Evolutionary conservation across 2,797 vertebrate genomes (phyloP), one percentile per base, ranked within the genome.

Genomic region (Acipenser oxyrinchus): DNA sequence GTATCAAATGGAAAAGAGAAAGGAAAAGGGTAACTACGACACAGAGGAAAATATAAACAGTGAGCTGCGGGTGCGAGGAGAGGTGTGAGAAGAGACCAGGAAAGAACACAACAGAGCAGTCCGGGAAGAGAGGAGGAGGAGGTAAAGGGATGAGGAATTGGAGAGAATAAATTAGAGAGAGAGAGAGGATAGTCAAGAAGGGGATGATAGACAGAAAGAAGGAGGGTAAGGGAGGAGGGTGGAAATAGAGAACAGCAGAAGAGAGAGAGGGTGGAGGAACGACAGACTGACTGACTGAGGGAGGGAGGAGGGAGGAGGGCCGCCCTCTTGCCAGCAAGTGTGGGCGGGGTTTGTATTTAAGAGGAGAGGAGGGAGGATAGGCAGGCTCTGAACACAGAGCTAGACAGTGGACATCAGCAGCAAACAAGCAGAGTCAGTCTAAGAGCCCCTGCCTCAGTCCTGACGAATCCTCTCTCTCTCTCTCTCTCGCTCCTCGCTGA

Each of bases 281-380:
- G 63, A 58, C 13, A 70, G 55, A 66, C 13, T 63, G 23, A 65
- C 15, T 49, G 69, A 64, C 68, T 50, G 66, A 6, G 50, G 49
- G n/a, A 51, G 52, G 6, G 73, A 77, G 83, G 77, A 77, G 79
- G 60, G 64, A 52, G 64, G 52, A 52, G 69, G 62, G 62, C 80
- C 81, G 79, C 75, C 23, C 48, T 83, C 69, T 60, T 79, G 76
- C 74, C 76, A 75, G 83, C 83, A 81, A 78, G 82, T n/a, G n/a
- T 82, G 78, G 82, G 84, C 84, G 82, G 81, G 82, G 79, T 84
- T 87, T 74, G 85, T 89, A 88, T 87, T 90, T 86, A 90, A 87
- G 82, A 78, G 82, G 80, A 72, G 88, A 88, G 86, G 88, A 85
- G 90, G 87, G 87, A 83, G 81, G 83, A 75, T 81, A 84, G 72